Evolutionary conservation across 2,888 invertebrate species (phyloP).

Genomic region (Phengaris alcon): DNA sequence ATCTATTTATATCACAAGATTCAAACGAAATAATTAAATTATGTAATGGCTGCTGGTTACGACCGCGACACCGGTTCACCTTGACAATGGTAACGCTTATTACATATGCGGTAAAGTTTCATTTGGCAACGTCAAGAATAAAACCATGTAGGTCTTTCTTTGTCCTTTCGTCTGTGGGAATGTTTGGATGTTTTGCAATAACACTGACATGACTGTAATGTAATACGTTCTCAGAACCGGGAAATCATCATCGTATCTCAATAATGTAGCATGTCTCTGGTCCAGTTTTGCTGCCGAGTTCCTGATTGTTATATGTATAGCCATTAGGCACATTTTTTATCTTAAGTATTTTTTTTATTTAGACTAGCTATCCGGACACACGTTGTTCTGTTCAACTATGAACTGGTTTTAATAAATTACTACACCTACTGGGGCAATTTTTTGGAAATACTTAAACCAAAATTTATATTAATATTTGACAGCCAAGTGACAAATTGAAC

Average conservation of each 20-base stretch:
- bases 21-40: constrained; percentile 11
- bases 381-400: no score
- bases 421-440: no score
- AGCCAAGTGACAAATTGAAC: no score
- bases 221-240: neutral
- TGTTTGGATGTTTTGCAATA: constrained; percentile 7
- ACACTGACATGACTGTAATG: constrained; percentile 2
- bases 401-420: no score
- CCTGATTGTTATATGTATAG: neutral
- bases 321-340: no score
- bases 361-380: no score
- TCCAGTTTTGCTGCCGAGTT: neutral
- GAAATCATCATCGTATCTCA: neutral
- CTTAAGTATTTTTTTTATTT: no score
- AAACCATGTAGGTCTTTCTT: neutral
- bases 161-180: neutral
- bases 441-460: no score
- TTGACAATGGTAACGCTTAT: constrained; percentile 26
- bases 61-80: constrained; percentile 20
- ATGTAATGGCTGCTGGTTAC: constrained; percentile 23
- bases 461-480: no score
- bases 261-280: neutral
- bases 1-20: constrained; percentile 17
- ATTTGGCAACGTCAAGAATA: neutral
- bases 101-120: neutral